Conservation (phyloP, 2,888 invertebrate species). For the Xylota sylvarum region DNA sequence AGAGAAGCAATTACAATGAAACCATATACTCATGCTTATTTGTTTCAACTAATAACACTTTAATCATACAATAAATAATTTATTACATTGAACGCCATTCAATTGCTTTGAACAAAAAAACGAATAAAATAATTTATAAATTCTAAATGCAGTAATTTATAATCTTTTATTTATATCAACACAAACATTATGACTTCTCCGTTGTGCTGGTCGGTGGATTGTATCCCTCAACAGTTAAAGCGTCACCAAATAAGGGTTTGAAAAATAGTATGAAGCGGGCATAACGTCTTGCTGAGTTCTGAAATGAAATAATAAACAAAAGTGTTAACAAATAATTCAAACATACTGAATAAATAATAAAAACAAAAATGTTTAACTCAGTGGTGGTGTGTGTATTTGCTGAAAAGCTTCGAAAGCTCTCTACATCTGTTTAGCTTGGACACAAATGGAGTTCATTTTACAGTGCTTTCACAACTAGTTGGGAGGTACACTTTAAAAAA, state of each 20-base stretch:
- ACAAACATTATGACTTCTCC: slow-evolving; percentile 34
- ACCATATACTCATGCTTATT: not conserved
- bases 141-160: not conserved
- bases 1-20: too few relatives aligned
- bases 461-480: slow-evolving; percentile 27
- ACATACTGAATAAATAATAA: not conserved
- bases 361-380: not conserved
- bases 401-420: not conserved
- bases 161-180: not conserved
- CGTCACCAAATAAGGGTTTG: slow-evolving; percentile 90
- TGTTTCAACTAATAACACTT: not conserved
- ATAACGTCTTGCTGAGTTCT: slow-evolving; percentile 92
- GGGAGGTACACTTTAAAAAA: not conserved
- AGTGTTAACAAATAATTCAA: not conserved
- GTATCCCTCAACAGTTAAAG: slow-evolving; percentile 90
- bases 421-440: not conserved
- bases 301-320: slow-evolving; percentile 82
- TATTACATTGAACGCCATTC: slow-evolving; percentile 35
- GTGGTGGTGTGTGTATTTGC: too few relatives aligned
- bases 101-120: slow-evolving; percentile 14
- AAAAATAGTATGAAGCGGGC: slow-evolving; percentile 90
- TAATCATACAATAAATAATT: slow-evolving; percentile 42
- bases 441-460: not conserved
- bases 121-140: not conserved
- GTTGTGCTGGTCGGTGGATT: slow-evolving; percentile 84